These are phyloP conservation scores for Synanceia verrucosa DNA, from an alignment of 2,797 vertebrate species.

Conservation along the genomic window DNA sequence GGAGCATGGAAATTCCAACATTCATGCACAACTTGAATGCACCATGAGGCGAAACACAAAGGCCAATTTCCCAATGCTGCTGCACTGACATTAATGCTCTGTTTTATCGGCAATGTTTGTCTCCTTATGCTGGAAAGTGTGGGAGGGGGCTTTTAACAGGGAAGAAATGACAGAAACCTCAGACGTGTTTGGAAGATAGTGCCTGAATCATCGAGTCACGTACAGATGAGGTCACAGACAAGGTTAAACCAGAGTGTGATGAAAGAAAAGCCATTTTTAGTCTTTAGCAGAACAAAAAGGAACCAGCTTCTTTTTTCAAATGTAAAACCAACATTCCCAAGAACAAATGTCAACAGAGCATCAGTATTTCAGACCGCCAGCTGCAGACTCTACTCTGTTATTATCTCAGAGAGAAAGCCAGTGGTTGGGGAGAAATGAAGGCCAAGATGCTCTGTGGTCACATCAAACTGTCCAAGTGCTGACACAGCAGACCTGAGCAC, in stretches of 20 bases:
- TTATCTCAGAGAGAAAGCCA: conserved; percentile 27
- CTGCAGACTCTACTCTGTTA: conserved; percentile 50
- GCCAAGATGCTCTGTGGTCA: conserved; percentile 33
- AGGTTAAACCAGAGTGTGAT: background rate
- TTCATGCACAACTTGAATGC: no score
- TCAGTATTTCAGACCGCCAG: background rate
- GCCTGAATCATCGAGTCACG: background rate
- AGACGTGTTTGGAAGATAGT: no score
- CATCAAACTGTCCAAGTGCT: background rate
- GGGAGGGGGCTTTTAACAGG: no score
- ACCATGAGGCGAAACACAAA: no score
- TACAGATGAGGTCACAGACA: background rate
- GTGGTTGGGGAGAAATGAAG: conserved; percentile 36
- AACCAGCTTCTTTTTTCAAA: background rate
- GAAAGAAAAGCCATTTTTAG: background rate
- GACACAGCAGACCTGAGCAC: conserved; percentile 20
- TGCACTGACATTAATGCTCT: no score
- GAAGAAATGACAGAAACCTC: no score
- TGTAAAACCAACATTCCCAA: background rate
- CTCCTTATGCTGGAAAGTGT: no score
- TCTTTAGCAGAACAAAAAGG: background rate
- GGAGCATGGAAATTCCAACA: no score
- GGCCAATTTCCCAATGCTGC: no score
- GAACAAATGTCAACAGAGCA: background rate
- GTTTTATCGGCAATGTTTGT: no score